These are phyloP conservation scores for Eremophila alpestris DNA, from an alignment of 2,797 vertebrate genomes.

Conservation along the genomic window DNA sequence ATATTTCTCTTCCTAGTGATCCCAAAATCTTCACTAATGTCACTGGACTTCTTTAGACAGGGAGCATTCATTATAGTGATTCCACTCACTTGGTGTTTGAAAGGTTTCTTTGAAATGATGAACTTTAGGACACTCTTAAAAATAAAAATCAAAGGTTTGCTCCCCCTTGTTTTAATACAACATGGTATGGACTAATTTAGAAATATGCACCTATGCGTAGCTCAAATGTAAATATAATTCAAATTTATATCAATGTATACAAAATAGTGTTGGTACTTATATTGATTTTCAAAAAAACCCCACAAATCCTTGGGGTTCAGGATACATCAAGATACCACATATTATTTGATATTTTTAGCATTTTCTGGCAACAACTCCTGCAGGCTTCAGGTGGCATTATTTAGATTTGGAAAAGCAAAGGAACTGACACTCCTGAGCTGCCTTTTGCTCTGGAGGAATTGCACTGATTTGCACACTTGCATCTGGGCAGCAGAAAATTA, in stretches of 20 bases:
- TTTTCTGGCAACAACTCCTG: neutral
- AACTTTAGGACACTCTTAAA: neutral
- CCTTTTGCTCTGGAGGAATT: neutral
- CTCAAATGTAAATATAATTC: neutral
- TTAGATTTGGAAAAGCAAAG: neutral
- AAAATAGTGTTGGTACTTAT: neutral
- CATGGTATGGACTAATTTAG: neutral
- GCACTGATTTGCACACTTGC: neutral
- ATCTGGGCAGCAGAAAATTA: neutral
- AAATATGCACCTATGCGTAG: neutral
- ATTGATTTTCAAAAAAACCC: rapidly evolving
- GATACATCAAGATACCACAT: neutral
- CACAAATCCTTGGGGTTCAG: neutral
- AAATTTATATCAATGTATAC: neutral
- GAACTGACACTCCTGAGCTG: neutral
- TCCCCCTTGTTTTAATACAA: neutral
- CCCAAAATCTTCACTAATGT: neutral
- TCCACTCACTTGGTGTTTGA: neutral
- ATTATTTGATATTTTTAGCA: neutral
- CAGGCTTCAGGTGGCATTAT: neutral
- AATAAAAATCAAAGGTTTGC: neutral
- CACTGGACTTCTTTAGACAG: neutral
- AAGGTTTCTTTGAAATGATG: neutral
- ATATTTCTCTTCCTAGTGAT: neutral
- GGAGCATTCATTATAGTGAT: neutral